Evolutionary conservation across 2,888 invertebrate species (phyloP).

Genomic region (Tillus elongatus): DNA sequence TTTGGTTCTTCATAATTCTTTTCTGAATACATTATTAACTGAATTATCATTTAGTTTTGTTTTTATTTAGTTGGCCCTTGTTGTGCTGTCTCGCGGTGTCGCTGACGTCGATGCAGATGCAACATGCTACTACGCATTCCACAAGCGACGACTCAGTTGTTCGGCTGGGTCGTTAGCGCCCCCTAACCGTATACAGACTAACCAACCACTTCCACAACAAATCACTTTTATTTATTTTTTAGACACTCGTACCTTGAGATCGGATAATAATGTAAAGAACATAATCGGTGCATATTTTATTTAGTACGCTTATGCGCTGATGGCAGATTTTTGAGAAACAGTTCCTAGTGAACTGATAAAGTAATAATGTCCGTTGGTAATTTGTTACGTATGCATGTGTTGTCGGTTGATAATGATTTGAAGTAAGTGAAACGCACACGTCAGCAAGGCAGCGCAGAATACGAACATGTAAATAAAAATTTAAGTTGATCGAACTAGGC

Average conservation of each 20-base stretch:
- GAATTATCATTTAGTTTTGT: slow-evolving; percentile 35
- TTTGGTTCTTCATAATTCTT: slow-evolving; percentile 23
- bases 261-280: no score
- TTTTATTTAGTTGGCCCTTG: slow-evolving; percentile 21
- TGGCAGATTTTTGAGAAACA: no score
- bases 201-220: slow-evolving; percentile 38
- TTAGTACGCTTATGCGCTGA: no score
- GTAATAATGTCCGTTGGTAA: no score
- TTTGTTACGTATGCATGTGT: slow-evolving; percentile 23
- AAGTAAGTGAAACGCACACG: slow-evolving; percentile 33
- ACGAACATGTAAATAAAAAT: slow-evolving; percentile 39
- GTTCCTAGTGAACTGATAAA: no score
- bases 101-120: slow-evolving; percentile 30
- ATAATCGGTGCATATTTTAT: no score
- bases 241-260: no score
- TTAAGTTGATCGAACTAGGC: slow-evolving; percentile 36
- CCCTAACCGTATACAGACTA: slow-evolving; percentile 36
- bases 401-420: slow-evolving; percentile 20
- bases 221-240: slow-evolving; percentile 36
- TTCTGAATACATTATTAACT: slow-evolving; percentile 31
- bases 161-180: no score
- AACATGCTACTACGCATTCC: slow-evolving; percentile 25
- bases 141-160: no score
- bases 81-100: slow-evolving; percentile 38
- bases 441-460: slow-evolving; percentile 33